These are phyloP conservation scores for Mesoclemmys tuberculata DNA, from an alignment of 2,113 vertebrate species.

Conservation along the genomic window DNA sequence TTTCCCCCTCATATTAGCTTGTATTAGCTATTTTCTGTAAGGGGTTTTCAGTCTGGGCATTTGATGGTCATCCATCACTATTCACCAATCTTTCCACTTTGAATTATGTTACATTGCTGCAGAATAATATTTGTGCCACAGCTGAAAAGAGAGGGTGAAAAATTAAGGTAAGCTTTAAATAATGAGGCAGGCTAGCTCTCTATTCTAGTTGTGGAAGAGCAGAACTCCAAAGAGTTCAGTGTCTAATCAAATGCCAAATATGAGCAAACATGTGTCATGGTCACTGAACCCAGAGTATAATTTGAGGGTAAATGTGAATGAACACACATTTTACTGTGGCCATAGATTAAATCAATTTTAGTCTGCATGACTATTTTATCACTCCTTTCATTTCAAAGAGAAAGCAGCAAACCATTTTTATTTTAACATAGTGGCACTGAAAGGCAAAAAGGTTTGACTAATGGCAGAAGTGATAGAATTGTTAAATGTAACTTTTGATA, in stretches of 20 bases:
- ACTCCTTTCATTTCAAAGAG: constrained; percentile 11
- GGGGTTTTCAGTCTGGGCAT: neutral
- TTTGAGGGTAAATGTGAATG: constrained; percentile 4
- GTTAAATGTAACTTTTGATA: neutral
- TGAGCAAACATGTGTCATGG: neutral
- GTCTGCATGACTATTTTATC: neutral
- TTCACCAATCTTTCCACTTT: neutral
- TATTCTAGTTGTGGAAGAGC: neutral
- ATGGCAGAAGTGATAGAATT: neutral
- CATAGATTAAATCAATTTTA: neutral
- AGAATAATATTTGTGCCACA: neutral
- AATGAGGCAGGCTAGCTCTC: constrained; percentile 37
- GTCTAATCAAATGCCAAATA: neutral
- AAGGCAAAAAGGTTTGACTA: neutral
- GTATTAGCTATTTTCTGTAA: neutral
- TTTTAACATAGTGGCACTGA: neutral
- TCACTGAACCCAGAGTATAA: neutral
- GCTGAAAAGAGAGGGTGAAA: neutral
- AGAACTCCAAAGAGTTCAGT: neutral
- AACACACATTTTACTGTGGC: neutral
- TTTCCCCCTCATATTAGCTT: too few relatives aligned
- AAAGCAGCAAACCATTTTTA: neutral
- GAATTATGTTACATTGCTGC: constrained; percentile 4
- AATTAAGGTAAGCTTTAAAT: constrained; percentile 27
- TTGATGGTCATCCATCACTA: neutral